Base-by-base conservation (phyloP, 2,797 vertebrate genomes). In the Hafferia zeledoni region DNA sequence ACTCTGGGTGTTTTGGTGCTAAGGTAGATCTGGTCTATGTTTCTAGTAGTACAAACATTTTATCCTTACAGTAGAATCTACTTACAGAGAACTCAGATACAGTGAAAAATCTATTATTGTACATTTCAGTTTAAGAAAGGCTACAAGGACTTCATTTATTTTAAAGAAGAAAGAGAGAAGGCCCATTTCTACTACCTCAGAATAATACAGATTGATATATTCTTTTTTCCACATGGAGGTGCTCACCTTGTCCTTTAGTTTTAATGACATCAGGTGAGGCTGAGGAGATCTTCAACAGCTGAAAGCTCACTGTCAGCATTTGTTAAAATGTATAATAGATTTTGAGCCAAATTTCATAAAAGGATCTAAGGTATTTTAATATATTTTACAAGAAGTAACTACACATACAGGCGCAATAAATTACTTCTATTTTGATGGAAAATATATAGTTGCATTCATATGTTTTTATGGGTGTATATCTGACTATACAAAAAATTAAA, bases 21-120 rank as follows among this genome's bases (percentile, higher is more conserved):
- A 72, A 78, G 64, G 76, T 83, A 92, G 82, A 95, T 88, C 92
- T 95, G 89, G 69, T 82, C 61, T 94, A 5, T 93, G 89, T 93
- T 96, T 87, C 44, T 63, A 12, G 30, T 86, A 83, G 44, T 28
- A 25, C 24, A 87, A 95, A 88, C 11, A 71, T 85, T 92, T 83
- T 44, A 35, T 68, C 30, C 24, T 72, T 77, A 90, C 56, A 86
- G 69, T 63, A 91, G 78, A 84, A 89, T 61, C 60, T 81, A 82
- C 90, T 86, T 80, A 80, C 23, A 84, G 22, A 44, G 39, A 93
- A 77, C 50, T 91, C 63, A 35, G 28, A 91, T 81, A 88, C 25
- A 84, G 85, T 53, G 83, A 91, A 95, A 95, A 93, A 90, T 64
- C 7, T 3, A 87, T 92, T 93, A 75, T 37, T 83, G 64, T 85